Conservation (phyloP, 2,888 invertebrate genomes). For the Agonopterix arenella region DNA sequence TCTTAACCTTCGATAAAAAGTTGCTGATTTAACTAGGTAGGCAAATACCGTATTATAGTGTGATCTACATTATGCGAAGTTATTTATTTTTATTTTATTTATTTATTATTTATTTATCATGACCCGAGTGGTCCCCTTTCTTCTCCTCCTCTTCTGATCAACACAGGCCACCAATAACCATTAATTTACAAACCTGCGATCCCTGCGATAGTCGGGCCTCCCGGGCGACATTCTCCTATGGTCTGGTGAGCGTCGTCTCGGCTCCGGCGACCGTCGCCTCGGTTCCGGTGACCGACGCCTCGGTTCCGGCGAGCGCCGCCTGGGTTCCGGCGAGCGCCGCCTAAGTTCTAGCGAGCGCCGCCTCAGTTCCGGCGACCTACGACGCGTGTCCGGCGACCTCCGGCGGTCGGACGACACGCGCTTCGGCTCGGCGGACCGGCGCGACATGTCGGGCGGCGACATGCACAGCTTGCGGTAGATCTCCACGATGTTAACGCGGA, state of each 20-base stretch:
- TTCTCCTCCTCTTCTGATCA: no score
- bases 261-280: slow-evolving; percentile 13
- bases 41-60: no score
- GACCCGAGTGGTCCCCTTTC: no score
- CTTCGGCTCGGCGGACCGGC: slow-evolving; percentile 7
- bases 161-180: no score
- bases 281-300: slow-evolving; percentile 10
- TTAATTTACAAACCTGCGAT: slow-evolving; percentile 2
- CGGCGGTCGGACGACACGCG: neutral
- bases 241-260: slow-evolving; percentile 18
- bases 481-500: slow-evolving; percentile 81
- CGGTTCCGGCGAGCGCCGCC: slow-evolving; percentile 9
- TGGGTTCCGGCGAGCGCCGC: slow-evolving; percentile 8
- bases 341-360: slow-evolving; percentile 5
- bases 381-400: slow-evolving; percentile 2
- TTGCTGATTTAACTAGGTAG: no score
- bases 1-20: no score
- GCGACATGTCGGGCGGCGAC: slow-evolving; percentile 42
- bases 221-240: slow-evolving; percentile 14
- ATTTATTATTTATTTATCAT: no score
- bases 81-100: no score
- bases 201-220: slow-evolving; percentile 7
- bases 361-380: slow-evolving; percentile 8
- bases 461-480: slow-evolving; percentile 79
- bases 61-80: no score